Conservation (phyloP, 2,113 vertebrate species). For the Pyrgilauda ruficollis region DNA sequence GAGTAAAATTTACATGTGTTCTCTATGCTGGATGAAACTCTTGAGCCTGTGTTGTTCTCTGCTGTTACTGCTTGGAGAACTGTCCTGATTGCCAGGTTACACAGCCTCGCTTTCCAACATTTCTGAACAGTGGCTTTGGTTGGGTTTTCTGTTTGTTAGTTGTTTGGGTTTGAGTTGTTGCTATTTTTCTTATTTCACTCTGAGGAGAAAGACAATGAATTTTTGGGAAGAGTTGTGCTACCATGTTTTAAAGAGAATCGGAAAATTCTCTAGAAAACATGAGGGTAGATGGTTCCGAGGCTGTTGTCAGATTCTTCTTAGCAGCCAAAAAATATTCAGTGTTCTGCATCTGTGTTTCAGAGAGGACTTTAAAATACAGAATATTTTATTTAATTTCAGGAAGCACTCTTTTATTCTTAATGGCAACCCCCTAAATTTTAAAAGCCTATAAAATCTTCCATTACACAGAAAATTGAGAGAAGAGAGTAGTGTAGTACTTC, state of each 20-base stretch:
- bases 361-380: not conserved
- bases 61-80: not conserved
- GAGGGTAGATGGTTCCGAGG: not conserved
- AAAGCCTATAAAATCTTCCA: not conserved
- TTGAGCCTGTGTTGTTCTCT: not conserved
- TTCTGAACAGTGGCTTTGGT: not conserved
- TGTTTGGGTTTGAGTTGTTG: not conserved
- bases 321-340: not conserved
- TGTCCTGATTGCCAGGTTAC: not conserved
- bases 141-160: not conserved
- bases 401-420: not conserved
- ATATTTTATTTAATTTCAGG: not conserved
- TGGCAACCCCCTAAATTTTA: not conserved
- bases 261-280: not conserved
- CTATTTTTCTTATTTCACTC: not conserved
- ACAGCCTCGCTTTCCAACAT: not conserved
- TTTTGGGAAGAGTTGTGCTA: not conserved
- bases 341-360: not conserved
- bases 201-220: not conserved
- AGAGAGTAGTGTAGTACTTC: not conserved
- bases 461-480: not conserved
- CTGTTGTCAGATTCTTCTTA: not conserved
- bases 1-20: not conserved
- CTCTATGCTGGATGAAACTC: not conserved
- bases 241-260: not conserved